These are phyloP conservation scores for Manacus vitellinus DNA, from an alignment of 2,113 vertebrate species.

Conservation along the genomic window DNA sequence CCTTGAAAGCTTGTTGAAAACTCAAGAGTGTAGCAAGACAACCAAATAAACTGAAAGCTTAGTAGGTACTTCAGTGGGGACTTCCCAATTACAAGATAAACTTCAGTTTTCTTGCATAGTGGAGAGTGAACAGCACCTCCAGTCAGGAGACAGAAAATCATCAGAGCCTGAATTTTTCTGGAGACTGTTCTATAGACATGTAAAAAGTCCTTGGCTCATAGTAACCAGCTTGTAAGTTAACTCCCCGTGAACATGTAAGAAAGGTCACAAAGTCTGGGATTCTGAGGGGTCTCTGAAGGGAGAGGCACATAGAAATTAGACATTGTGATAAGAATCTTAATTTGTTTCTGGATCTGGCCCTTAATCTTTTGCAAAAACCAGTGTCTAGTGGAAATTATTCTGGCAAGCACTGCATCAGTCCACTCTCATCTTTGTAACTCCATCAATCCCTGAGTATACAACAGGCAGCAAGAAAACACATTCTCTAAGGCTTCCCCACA, in stretches of 20 bases:
- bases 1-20: background rate
- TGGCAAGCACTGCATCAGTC: background rate
- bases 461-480: background rate
- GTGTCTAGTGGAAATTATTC: background rate
- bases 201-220: background rate
- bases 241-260: fast-evolving
- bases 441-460: slow-evolving; percentile 12
- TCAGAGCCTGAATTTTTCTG: background rate
- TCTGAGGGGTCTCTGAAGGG: background rate
- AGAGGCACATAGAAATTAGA: background rate
- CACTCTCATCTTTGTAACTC: background rate
- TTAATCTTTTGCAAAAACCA: background rate
- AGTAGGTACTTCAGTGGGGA: background rate
- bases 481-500: background rate
- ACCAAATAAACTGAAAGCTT: background rate
- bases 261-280: background rate
- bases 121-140: background rate
- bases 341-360: background rate
- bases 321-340: background rate
- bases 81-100: background rate
- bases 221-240: background rate
- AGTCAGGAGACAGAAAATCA: background rate
- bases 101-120: background rate
- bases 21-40: background rate
- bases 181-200: background rate